Evolutionary conservation across 2,888 invertebrate genomes (phyloP), one percentile per base, ranked within the genome.

Genomic region (Ophion obscuratus): DNA sequence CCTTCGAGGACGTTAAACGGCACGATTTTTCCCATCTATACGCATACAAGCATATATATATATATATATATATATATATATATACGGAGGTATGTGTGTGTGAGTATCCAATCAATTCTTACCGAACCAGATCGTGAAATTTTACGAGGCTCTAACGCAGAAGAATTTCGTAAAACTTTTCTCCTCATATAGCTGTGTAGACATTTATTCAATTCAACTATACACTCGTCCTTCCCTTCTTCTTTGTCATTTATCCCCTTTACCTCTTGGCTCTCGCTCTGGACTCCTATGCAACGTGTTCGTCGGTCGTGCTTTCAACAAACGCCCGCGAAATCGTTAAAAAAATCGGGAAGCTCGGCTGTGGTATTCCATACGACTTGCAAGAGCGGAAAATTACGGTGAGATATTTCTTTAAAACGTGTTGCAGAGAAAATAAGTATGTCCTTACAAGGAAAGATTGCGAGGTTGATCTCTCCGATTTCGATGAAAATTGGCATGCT

Each of bases 21-120:
- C 93, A 94, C 93, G 93, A 91, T 90, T 89, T 90, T 89, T 89
- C 91, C 91, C 88, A 90, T 89, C 91, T 88, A 87, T 81, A 53
- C 53, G 53, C 17, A 14, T 5, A 7, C 40, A 40, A 6, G 40
- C 5, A 53, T 53, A 2, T 5, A 5, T 17, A 53, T 53, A 53
- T 14, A 17, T 53, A 31, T 31, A 31, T 31, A 31, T 31, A 31
- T 31, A 31, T 27, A 27, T 27, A 27, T 31, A 1, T 31, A 31
- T 84, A 77, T 57, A 36, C 71, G 71, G 82, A 79, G 77, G 82
- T 71, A 80, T 53, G n/a, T 64, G 0, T 36, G 40, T 40, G 67
- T 68, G 20, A 24, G 31, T 67, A 61, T 53, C 47, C 61, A 27
- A 62, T 53, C 71, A 77, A 77, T 40, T 77, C 59, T 20, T 62